Conservation (phyloP, 2,888 invertebrate genomes). For the Cantharis flavilabris region DNA sequence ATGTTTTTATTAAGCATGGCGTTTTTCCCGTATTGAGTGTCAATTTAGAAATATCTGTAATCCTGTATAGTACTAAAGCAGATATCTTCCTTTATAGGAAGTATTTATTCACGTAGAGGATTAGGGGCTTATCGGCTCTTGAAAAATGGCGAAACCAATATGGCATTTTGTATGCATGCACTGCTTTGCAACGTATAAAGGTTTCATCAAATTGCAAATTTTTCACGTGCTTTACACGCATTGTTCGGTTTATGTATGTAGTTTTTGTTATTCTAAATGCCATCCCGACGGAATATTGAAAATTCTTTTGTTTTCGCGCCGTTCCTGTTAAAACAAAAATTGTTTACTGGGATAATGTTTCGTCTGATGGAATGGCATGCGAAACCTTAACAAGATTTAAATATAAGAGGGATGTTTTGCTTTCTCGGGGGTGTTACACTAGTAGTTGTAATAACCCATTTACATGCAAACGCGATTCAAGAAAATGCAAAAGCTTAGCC, state of each 20-base stretch:
- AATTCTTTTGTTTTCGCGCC: constrained; percentile 6
- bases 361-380: constrained; percentile 27
- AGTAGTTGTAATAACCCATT: constrained; percentile 59
- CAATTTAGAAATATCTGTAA: constrained; percentile 48
- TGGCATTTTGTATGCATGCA: constrained; percentile 46
- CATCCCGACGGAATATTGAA: constrained; percentile 9
- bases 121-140: constrained; percentile 50
- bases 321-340: background rate
- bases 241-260: constrained; percentile 21
- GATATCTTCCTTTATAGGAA: constrained; percentile 49
- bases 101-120: constrained; percentile 51
- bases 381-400: constrained; percentile 44
- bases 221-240: constrained; percentile 39
- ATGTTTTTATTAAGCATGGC: constrained; percentile 17
- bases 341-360: background rate
- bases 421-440: constrained; percentile 41
- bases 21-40: constrained; percentile 31
- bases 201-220: constrained; percentile 52
- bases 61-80: constrained; percentile 43
- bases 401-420: constrained; percentile 36
- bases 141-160: constrained; percentile 44
- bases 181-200: constrained; percentile 36
- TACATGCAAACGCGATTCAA: constrained; percentile 62
- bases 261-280: constrained; percentile 4
- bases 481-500: constrained; percentile 52